Evolutionary conservation across 2,888 invertebrate species (phyloP).

Genomic region (Gymnocheta viridis): DNA sequence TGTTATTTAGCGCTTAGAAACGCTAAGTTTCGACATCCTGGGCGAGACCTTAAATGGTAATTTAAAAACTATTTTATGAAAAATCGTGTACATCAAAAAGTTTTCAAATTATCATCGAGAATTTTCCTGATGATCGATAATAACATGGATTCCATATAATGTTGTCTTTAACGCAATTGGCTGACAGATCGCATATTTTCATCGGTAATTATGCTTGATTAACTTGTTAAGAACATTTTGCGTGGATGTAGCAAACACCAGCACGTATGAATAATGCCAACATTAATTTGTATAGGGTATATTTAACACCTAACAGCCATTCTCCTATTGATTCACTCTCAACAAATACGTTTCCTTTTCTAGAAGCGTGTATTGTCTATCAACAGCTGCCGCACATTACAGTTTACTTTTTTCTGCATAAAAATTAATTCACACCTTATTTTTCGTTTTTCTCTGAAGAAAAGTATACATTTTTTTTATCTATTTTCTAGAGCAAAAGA

Average conservation of each 20-base stretch:
- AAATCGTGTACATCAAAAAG: no score
- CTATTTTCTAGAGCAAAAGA: background rate
- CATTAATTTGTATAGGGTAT: background rate
- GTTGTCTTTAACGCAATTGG: no score
- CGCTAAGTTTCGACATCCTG: no score
- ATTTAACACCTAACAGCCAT: background rate
- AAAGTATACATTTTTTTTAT: background rate
- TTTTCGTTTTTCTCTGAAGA: background rate
- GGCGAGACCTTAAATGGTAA: no score
- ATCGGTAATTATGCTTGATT: no score
- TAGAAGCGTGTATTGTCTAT: background rate
- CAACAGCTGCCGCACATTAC: background rate
- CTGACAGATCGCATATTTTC: no score
- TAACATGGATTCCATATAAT: no score
- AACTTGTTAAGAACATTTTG: background rate
- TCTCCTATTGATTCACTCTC: background rate
- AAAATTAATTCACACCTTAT: conserved; percentile 49
- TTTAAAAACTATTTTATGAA: no score
- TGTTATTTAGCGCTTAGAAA: no score
- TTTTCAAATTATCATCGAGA: no score
- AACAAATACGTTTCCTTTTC: background rate
- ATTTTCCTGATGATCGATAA: no score
- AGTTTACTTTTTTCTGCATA: background rate
- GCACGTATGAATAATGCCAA: background rate
- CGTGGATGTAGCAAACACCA: background rate